Evolutionary conservation across 2,797 vertebrate species (phyloP).

Genomic region (Distichodus sexfasciatus): DNA sequence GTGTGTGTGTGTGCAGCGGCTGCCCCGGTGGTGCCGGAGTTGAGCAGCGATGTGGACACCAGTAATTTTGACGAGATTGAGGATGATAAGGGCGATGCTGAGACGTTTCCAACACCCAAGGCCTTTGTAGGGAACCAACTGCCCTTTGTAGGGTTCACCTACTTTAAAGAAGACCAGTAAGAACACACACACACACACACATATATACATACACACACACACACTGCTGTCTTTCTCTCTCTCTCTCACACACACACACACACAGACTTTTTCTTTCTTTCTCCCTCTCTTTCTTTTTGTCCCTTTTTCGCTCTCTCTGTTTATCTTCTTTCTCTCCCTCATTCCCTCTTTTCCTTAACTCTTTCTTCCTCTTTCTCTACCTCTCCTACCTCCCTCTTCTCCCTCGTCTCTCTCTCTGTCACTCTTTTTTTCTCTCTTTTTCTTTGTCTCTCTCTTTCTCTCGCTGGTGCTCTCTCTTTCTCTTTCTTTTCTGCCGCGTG

Average conservation of each 20-base stretch:
- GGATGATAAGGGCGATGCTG: conserved; percentile 94
- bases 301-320: neutral
- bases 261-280: neutral
- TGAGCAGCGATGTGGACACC: conserved; percentile 97
- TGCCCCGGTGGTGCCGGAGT: conserved; percentile 94
- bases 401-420: neutral
- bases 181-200: conserved; percentile 56
- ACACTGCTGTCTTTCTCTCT: too few species aligned
- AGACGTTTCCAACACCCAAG: conserved; percentile 95
- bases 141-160: conserved; percentile 97
- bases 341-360: neutral
- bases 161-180: conserved; percentile 97
- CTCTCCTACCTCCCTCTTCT: neutral
- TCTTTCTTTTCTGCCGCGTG: neutral
- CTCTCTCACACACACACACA: too few species aligned
- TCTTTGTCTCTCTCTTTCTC: too few species aligned
- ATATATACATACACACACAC: too few species aligned
- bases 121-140: conserved; percentile 97
- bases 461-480: too few species aligned
- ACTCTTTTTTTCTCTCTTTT: too few species aligned
- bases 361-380: neutral
- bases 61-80: conserved; percentile 99
- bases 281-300: conserved; percentile 17
- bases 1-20: conserved; percentile 70
- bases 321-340: neutral